Evolutionary conservation across 2,888 invertebrate genomes (phyloP), one percentile per base, ranked within the genome.

Genomic region (Tenthredo distinguenda): DNA sequence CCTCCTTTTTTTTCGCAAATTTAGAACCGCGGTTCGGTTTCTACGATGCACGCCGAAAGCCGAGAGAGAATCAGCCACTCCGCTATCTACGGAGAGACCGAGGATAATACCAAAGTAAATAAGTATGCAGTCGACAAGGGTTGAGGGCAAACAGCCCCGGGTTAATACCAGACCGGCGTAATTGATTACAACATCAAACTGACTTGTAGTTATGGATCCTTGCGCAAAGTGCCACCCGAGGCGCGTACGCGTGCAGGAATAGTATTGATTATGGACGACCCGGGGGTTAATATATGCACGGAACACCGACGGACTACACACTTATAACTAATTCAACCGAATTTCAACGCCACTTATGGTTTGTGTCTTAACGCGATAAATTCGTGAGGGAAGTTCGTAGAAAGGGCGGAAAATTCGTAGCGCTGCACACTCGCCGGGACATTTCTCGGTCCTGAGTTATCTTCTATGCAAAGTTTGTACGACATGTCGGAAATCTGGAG

Each of bases 141-240:
- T 89, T 89, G 88, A 90, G 90, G 90, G 90, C 89, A 91, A 91
- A 92, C 89, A 92, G 91, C 90, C 89, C 43, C 85, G 88, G 89
- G 89, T 88, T 85, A 88, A 89, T 81, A 62, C 81, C 40, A 65
- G 68, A 88, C 88, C 87, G 87, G 87, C 88, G 87, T 90, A 91
- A 91, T 91, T 91, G 91, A 91, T 91, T 91, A 88, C 86, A 88
- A 86, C 89, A 90, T 89, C 89, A 88, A 90, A 88, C 88, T 87
- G 87, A 88, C 88, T 88, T 86, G 88, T 88, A 87, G 88, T 88
- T 87, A 88, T 87, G 86, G 88, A 89, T 90, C 88, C 89, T 89
- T 88, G 89, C 90, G 90, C 87, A 85, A 88, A 90, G 88, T 87
- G 89, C 87, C 86, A 37, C 87, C 83, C 85, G 37, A 84, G 86